A percentile compares a stretch with the other conserved stretches of the same genome.
phyloP scores from a whole-genome alignment of 2,888 invertebrate species.

The Danaus chrysippus region DNA sequence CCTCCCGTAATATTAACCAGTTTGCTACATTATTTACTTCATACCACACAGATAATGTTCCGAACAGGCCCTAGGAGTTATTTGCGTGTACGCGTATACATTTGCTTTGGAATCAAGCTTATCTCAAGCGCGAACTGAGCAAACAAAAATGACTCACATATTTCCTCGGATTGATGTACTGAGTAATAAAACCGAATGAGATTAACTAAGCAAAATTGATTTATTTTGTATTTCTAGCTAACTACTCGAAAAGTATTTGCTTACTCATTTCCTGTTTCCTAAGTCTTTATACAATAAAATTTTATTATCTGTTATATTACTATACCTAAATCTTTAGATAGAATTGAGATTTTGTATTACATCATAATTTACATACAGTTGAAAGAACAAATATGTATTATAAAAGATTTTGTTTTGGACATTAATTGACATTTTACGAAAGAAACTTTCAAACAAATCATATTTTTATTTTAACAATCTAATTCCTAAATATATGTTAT shows the following conservation, averaged over 20 bases:
- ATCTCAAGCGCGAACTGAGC: conserved; percentile 19
- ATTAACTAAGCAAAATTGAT: conserved; percentile 16
- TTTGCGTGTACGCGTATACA: conserved; percentile 17
- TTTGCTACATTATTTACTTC: conserved; percentile 9
- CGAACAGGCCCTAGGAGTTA: conserved; percentile 15
- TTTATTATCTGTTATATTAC: neutral
- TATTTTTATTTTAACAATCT: too few relatives aligned
- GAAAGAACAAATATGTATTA: too few relatives aligned
- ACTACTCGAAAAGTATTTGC: neutral
- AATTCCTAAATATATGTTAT: too few relatives aligned
- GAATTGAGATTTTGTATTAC: too few relatives aligned
- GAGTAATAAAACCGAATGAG: conserved; percentile 18
- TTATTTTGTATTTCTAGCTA: neutral
- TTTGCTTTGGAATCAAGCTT: conserved; percentile 24
- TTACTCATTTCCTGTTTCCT: conserved; percentile 4
- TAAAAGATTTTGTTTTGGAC: too few relatives aligned
- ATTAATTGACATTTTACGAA: too few relatives aligned
- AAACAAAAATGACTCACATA: conserved; percentile 10
- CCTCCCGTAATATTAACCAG: conserved; percentile 3
- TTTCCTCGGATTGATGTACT: conserved; percentile 19
- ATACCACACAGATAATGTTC: neutral
- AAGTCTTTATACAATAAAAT: neutral
- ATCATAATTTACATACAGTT: too few relatives aligned
- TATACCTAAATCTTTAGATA: too few relatives aligned
- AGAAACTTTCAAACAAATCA: too few relatives aligned